phyloP scores from a whole-genome alignment of 2,113 vertebrate genomes.

The Leptobrachium leishanense region DNA sequence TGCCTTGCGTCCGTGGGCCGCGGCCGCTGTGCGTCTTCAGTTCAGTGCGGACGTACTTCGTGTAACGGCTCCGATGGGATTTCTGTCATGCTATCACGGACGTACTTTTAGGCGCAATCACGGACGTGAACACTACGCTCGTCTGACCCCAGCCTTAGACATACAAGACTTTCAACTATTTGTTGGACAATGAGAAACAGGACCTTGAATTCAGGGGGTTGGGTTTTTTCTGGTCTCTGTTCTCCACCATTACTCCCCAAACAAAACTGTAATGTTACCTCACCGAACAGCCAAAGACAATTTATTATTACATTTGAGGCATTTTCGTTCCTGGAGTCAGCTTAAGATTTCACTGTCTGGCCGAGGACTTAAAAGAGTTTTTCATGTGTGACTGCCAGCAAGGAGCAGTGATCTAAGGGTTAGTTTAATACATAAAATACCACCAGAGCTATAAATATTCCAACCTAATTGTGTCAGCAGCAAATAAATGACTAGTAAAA shows the following conservation, averaged over 20 bases:
- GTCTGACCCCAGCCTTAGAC: too few relatives aligned
- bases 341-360: slow-evolving; percentile 29
- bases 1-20: too few relatives aligned
- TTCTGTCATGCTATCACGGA: too few relatives aligned
- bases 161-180: background rate
- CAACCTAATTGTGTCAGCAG: slow-evolving; percentile 30
- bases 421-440: slow-evolving; percentile 8
- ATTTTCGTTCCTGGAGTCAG: slow-evolving; percentile 38
- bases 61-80: too few relatives aligned
- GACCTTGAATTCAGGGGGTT: background rate
- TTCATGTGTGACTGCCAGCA: slow-evolving; percentile 19
- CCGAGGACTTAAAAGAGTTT: slow-evolving; percentile 29
- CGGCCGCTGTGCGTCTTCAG: too few relatives aligned
- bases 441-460: slow-evolving; percentile 30
- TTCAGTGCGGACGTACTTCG: too few relatives aligned
- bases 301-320: slow-evolving; percentile 26
- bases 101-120: too few relatives aligned
- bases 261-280: slow-evolving; percentile 20
- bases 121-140: too few relatives aligned
- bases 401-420: slow-evolving; percentile 13
- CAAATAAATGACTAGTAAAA: slow-evolving; percentile 16
- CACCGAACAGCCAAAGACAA: slow-evolving; percentile 34
- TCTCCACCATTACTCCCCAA: slow-evolving; percentile 20
- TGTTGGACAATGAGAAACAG: slow-evolving; percentile 19
- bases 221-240: slow-evolving; percentile 7